Base-by-base conservation (phyloP, 2,113 vertebrate genomes). In the Andinoacara biseriatus region DNA sequence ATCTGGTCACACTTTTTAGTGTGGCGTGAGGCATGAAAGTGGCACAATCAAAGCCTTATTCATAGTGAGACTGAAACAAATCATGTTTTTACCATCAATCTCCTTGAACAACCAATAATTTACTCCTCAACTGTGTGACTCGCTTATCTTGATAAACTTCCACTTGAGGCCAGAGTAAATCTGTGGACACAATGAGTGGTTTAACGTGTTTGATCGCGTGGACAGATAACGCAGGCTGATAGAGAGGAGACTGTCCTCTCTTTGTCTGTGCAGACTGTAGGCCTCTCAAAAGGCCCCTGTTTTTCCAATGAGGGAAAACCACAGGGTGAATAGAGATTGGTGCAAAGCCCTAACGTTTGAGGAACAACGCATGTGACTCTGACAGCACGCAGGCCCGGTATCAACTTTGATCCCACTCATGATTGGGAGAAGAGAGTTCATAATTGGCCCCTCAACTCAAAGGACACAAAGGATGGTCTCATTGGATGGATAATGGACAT, bases 371-470 rank as follows among this genome's bases (percentile, higher is more conserved):
- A 90, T 88, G 90, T 91, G 89, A 90, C 62, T 83, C 7, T 1
- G 49, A 62, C 67, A 56, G 56, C 91, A 86, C 15, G 46, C 10
- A 13, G 87, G 59, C 40, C 24, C 43, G 2, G 56, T 65, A 40
- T 80, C 75, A 60, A 40, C 91, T 92, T 89, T 92, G 89, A 94
- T 93, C 84, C 90, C 11, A 5, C 10, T 65, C 72, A 1, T 74
- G 80, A 89, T 78, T 85, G 89, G 81, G 78, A 43, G 78, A 80
- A 61, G 26, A 76, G 57, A 74, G 81, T 33, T 60, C 14, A 29
- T 84, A 91, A 93, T 88, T 87, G 81, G 87, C 82, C 77, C 81
- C 57, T 81, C 20, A 11, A 86, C 75, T 65, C 61, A 78, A 80
- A 59, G 81, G 49, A 75, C 78, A 92, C 86, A 92, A 90, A 89